Evolutionary conservation across 2,113 vertebrate genomes (phyloP), one percentile per base, ranked within the genome.

Genomic region (Hypanus sabinus): DNA sequence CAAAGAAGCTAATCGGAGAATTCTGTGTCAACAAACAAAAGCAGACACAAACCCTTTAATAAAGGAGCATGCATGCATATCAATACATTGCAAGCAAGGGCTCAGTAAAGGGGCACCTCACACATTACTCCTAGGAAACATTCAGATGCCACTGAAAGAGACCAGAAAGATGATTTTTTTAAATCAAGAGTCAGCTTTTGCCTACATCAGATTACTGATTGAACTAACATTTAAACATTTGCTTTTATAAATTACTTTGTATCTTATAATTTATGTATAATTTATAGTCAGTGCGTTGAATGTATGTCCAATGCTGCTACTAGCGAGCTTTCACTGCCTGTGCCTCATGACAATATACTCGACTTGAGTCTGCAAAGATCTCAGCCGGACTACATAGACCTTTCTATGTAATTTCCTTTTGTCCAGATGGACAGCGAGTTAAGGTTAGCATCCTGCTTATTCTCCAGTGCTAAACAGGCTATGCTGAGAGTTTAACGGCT

Each of bases 41-140:
- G 6, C 57, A 65, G 60, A n/a, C 57, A 33, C 60, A 83, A 16
- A 11, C 55, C 60, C 30, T 70, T 91, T 91, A 70, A 91, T 65
- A 91, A 91, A 68, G n/a, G 62, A 70, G 62, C 88, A 91, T 91
- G 62, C 57, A 91, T n/a, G 5, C 88, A 85, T 85, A 57, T 85
- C 46, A 60, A 85, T 85, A 91, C 30, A 36, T 65, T 30, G 30
- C n/a, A 36, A 90, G 60, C 7, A 20, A n/a, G 30, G n/a, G 85
- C 6, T 33, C 85, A 90, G 30, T 16, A 12, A 46, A 65, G 60
- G 60, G n/a, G 6, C 60, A 90, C 27, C 30, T 90, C 85, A 65
- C 10, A 62, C 60, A 33, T 33, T 33, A 33, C 30, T 90, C n/a
- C 14, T 27, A 33, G 14, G 22, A 65, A 18, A 65, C 18, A 90